phyloP scores from a whole-genome alignment of 2,888 invertebrate genomes.

The Himalopsyche tibetana region DNA sequence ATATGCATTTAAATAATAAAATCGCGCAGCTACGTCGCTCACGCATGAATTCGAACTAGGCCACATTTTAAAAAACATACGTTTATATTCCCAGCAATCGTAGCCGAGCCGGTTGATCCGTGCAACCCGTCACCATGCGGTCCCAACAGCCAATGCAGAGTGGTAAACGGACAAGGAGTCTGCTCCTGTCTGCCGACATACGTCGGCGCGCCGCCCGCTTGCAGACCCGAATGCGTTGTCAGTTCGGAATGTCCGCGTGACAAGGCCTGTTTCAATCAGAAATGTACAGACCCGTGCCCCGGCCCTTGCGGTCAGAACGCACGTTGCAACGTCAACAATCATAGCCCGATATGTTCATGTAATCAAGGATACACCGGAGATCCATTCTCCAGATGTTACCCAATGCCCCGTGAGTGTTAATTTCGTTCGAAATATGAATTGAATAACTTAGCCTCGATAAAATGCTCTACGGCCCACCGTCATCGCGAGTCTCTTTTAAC shows the following conservation, averaged over 20 bases:
- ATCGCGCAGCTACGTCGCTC: no score
- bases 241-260: constrained; percentile 84
- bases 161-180: constrained; percentile 82
- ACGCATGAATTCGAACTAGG: no score
- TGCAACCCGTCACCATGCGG: constrained; percentile 90
- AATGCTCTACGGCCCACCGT: neutral
- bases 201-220: constrained; percentile 84
- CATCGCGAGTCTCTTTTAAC: constrained; percentile 46
- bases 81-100: constrained; percentile 84
- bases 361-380: constrained; percentile 79
- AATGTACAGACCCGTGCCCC: constrained; percentile 84
- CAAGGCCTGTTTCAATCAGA: constrained; percentile 82
- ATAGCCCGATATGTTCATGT: constrained; percentile 84
- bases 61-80: constrained; percentile 67
- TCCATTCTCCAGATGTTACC: constrained; percentile 80
- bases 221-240: constrained; percentile 84
- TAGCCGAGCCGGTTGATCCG: constrained; percentile 80
- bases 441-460: neutral
- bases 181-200: constrained; percentile 83
- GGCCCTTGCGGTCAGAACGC: constrained; percentile 85
- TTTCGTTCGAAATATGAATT: constrained; percentile 59
- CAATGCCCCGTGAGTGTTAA: constrained; percentile 79
- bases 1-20: no score
- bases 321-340: constrained; percentile 84
- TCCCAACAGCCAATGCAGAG: constrained; percentile 87